phyloP scores from a whole-genome alignment of 2,797 vertebrate genomes.

The Dendrocincla tyrannina region DNA sequence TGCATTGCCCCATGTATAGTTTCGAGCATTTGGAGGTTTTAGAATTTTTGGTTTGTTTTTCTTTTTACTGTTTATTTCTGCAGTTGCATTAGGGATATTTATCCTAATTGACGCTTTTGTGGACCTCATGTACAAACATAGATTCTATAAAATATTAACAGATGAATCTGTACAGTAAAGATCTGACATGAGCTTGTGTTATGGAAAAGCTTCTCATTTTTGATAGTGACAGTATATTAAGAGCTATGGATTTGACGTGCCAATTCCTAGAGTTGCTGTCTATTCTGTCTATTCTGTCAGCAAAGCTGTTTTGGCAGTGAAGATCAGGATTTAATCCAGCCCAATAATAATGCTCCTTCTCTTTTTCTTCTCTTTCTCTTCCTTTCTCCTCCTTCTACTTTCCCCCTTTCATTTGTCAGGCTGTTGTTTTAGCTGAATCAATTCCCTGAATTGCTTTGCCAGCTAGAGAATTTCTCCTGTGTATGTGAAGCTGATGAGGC shows the following conservation, averaged over 20 bases:
- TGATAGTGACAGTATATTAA: not conserved
- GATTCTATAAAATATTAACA: not conserved
- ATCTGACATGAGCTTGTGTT: not conserved
- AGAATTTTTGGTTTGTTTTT: not conserved
- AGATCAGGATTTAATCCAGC: not conserved
- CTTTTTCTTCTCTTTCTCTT: not conserved
- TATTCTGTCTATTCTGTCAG: not conserved
- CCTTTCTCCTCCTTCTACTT: not conserved
- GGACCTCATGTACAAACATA: not conserved
- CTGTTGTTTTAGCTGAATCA: not conserved
- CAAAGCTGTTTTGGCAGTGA: not conserved
- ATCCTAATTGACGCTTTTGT: not conserved
- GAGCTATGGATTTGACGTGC: not conserved
- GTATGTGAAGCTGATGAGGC: not conserved
- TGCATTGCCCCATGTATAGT: not conserved
- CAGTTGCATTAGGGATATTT: not conserved
- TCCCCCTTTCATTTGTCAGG: not conserved
- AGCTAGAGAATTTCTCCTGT: not conserved
- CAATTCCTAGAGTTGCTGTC: not conserved
- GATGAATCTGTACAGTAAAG: not conserved
- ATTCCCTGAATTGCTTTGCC: not conserved
- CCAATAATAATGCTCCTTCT: not conserved
- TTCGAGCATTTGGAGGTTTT: not conserved
- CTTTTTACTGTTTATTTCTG: not conserved
- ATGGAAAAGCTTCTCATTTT: not conserved